A percentile compares a stretch with the other conserved stretches of the same genome.
These are phyloP conservation scores for Petromus typicus DNA, from an alignment of 2,113 vertebrate species.

Conservation along the genomic window DNA sequence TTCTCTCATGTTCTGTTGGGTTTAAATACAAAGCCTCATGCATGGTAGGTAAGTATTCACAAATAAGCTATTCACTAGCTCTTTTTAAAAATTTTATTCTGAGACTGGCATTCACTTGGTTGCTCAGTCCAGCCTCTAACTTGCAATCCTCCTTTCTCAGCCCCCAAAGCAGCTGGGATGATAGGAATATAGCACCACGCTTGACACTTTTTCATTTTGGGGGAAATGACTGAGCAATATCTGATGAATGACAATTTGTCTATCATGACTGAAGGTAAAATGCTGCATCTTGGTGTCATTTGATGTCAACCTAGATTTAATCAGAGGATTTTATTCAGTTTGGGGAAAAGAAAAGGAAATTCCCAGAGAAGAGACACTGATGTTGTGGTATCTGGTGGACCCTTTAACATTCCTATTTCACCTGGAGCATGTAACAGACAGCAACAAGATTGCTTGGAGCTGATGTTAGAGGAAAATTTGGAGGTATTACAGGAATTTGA, in stretches of 20 bases:
- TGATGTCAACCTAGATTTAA: background rate
- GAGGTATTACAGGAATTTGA: background rate
- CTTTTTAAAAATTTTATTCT: background rate
- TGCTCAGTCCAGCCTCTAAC: background rate
- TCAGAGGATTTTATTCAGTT: background rate
- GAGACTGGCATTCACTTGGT: background rate
- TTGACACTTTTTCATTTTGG: background rate
- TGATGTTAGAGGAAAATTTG: background rate
- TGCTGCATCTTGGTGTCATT: constrained; percentile 4
- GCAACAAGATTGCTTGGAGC: background rate
- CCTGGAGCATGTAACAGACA: background rate
- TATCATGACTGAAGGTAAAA: constrained; percentile 42
- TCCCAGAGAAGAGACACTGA: background rate
- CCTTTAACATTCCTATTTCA: background rate
- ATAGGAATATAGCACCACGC: background rate
- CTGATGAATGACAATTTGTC: background rate
- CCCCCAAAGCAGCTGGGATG: background rate
- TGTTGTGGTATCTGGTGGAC: background rate
- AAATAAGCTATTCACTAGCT: background rate
- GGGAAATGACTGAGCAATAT: background rate
- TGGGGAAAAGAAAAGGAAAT: background rate
- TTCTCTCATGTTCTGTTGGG: background rate
- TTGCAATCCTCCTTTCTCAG: background rate
- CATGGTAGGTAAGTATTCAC: background rate
- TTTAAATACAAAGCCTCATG: background rate